These are phyloP conservation scores for Parnassius orleans DNA, from an alignment of 2,888 invertebrate genomes.

Conservation along the genomic window DNA sequence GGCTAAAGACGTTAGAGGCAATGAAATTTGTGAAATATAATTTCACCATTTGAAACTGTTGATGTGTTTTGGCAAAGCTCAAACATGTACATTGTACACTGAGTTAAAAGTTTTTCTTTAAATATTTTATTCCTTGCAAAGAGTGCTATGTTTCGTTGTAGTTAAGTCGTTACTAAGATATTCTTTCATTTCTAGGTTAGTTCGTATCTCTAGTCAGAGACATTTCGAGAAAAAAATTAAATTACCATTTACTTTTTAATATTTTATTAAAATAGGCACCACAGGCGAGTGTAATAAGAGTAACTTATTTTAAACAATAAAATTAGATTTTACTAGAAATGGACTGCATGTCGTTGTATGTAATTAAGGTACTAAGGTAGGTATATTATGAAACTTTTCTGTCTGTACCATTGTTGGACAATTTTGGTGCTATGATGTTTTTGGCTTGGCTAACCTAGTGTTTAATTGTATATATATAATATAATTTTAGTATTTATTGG, in stretches of 20 bases:
- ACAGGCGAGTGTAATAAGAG: slow-evolving; percentile 65
- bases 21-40: slow-evolving; percentile 59
- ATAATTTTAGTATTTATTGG: slow-evolving; percentile 67
- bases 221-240: slow-evolving; percentile 62
- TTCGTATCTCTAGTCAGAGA: slow-evolving; percentile 79
- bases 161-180: slow-evolving; percentile 56
- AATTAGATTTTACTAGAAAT: slow-evolving; percentile 45
- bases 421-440: slow-evolving; percentile 77
- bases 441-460: slow-evolving; percentile 77
- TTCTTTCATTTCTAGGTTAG: slow-evolving; percentile 69
- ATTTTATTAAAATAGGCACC: slow-evolving; percentile 66
- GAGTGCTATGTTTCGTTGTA: slow-evolving; percentile 73
- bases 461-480: slow-evolving; percentile 68
- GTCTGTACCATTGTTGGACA: slow-evolving; percentile 62
- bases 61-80: slow-evolving; percentile 71
- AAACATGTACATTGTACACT: slow-evolving; percentile 59
- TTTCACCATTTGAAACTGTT: slow-evolving; percentile 62
- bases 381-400: slow-evolving; percentile 69
- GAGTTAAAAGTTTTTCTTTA: slow-evolving; percentile 44
- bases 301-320: slow-evolving; percentile 60
- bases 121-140: slow-evolving; percentile 59
- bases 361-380: slow-evolving; percentile 36
- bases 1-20: slow-evolving; percentile 2
- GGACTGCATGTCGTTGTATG: slow-evolving; percentile 62
- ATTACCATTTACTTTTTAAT: slow-evolving; percentile 78